phyloP scores from a whole-genome alignment of 2,888 invertebrate genomes.

The Subacronicta megacephala region DNA sequence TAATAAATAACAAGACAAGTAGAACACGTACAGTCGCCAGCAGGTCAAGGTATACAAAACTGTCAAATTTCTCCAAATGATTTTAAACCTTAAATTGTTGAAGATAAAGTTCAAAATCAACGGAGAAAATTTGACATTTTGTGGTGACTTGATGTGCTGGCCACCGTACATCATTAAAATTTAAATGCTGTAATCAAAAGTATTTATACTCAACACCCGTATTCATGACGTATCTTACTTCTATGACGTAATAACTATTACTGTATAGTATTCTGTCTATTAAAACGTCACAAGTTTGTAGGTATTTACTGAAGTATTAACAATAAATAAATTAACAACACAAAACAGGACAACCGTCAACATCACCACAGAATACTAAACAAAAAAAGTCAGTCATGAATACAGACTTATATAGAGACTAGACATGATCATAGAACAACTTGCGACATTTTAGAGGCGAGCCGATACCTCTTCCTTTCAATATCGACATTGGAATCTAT shows the following conservation, averaged over 20 bases:
- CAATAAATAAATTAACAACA: conserved; percentile 10
- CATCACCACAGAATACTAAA: conserved; percentile 11
- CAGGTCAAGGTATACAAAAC: no score
- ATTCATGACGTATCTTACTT: conserved; percentile 19
- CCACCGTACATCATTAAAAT: conserved; percentile 34
- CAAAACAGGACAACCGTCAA: conserved; percentile 1
- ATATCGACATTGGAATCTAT: conserved; percentile 73
- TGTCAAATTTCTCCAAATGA: no score
- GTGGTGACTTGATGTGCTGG: no score
- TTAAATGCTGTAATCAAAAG: conserved; percentile 43
- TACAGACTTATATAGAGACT: conserved; percentile 63
- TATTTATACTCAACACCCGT: conserved; percentile 44
- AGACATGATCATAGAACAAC: conserved; percentile 81
- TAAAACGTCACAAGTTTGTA: not conserved
- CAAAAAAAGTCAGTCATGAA: conserved; percentile 49
- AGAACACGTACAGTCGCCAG: no score
- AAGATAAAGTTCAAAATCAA: no score
- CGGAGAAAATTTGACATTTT: no score
- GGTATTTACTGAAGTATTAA: conserved; percentile 10
- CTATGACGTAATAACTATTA: not conserved
- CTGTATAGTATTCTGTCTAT: conserved; percentile 7
- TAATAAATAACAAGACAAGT: conserved; percentile 38
- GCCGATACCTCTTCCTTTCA: conserved; percentile 78
- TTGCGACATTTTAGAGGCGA: conserved; percentile 79
- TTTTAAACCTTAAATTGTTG: no score